phyloP scores from a whole-genome alignment of 2,888 invertebrate genomes.

The Epinotia ramella region DNA sequence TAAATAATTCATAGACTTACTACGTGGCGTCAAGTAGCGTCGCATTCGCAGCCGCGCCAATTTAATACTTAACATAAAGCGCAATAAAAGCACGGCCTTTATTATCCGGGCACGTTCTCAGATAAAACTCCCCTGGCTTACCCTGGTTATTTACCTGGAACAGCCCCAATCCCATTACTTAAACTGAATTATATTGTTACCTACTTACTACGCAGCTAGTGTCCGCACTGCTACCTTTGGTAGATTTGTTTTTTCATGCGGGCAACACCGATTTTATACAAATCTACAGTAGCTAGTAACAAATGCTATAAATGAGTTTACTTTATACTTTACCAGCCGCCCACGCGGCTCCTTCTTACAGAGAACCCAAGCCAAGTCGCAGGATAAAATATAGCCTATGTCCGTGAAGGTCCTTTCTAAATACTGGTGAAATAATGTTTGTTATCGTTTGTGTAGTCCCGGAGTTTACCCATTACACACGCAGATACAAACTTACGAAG shows the following conservation, averaged over 20 bases:
- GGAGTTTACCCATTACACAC: too few relatives aligned
- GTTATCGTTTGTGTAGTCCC: neutral
- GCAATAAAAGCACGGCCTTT: conserved; percentile 45
- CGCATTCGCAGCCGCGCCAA: conserved; percentile 31
- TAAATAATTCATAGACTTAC: neutral
- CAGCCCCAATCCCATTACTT: conserved; percentile 40
- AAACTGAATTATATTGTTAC: conserved; percentile 44
- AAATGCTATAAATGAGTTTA: neutral
- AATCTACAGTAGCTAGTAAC: neutral
- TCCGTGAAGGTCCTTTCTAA: neutral
- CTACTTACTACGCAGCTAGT: conserved; percentile 43
- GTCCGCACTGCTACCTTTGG: neutral
- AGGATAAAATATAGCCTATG: too few relatives aligned
- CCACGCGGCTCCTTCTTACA: too few relatives aligned
- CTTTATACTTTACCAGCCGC: neutral
- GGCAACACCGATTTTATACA: neutral
- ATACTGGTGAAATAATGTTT: neutral
- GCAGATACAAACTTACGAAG: too few relatives aligned
- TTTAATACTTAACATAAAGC: conserved; percentile 41
- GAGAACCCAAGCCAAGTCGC: too few relatives aligned
- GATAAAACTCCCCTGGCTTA: conserved; percentile 51
- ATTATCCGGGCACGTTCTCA: conserved; percentile 49
- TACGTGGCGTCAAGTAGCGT: conserved; percentile 31
- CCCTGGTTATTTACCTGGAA: conserved; percentile 54
- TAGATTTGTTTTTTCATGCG: neutral